Percentiles rank a stretch among this genome's conserved stretches.
Evolutionary conservation across 2,113 vertebrate species (phyloP).

Genomic region (Pollachius pollachius): DNA sequence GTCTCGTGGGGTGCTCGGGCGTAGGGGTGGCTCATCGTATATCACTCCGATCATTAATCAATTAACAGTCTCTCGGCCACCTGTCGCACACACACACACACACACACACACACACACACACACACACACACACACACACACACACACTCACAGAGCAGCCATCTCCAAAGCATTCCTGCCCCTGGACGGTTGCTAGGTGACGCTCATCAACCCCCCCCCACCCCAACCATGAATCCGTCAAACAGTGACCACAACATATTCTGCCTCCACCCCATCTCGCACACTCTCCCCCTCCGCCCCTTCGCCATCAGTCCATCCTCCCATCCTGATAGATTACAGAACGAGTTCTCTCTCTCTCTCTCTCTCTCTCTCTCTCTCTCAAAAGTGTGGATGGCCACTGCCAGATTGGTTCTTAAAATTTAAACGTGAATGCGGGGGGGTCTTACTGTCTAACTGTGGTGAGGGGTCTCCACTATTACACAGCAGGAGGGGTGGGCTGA

Average conservation of each 20-base stretch:
- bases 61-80: constrained; percentile 74
- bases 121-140: constrained; percentile 32
- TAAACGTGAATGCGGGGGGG: no score
- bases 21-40: constrained; percentile 53
- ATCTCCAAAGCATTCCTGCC: constrained; percentile 69
- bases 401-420: no score
- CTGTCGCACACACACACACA: constrained; percentile 63
- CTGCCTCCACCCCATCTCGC: neutral
- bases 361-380: no score
- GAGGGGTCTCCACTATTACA: no score
- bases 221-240: constrained; percentile 5
- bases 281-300: constrained; percentile 30
- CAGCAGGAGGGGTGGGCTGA: no score
- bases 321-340: no score
- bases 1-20: neutral
- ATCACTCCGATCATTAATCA: constrained; percentile 78
- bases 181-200: constrained; percentile 69
- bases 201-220: constrained; percentile 43
- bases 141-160: neutral
- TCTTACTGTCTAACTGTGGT: no score
- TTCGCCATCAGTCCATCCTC: neutral
- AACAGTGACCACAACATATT: neutral
- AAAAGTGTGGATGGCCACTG: no score
- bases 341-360: no score
- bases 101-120: neutral